Evolutionary conservation across 2,797 vertebrate species (phyloP).

Genomic region (Naso thynnoides): DNA sequence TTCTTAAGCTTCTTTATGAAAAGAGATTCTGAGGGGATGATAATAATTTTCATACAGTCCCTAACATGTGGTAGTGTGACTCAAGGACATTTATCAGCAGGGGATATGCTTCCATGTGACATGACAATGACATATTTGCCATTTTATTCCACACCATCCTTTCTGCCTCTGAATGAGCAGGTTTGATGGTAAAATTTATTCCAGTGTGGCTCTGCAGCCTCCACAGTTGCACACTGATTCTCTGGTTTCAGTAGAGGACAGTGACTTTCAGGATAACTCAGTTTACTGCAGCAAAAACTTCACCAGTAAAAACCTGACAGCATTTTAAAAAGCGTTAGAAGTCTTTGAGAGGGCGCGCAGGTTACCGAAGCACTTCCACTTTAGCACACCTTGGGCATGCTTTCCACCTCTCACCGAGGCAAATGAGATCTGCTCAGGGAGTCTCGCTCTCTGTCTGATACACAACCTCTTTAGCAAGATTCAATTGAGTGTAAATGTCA

Average conservation of each 20-base stretch:
- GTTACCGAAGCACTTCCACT: conserved; percentile 34
- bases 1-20: no score
- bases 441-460: conserved; percentile 41
- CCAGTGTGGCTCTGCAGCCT: conserved; percentile 14
- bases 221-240: conserved; percentile 1
- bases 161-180: conserved; percentile 7
- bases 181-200: conserved; percentile 23
- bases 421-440: conserved; percentile 62
- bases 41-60: not conserved
- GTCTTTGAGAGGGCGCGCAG: conserved; percentile 28
- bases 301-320: conserved; percentile 29
- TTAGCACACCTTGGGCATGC: conserved; percentile 48
- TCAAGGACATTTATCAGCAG: conserved; percentile 9
- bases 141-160: not conserved
- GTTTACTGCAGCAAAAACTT: not conserved
- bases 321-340: conserved; percentile 34
- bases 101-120: conserved; percentile 5
- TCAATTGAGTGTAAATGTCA: conserved; percentile 74
- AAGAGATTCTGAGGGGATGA: no score
- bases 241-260: conserved; percentile 16
- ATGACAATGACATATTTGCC: not conserved
- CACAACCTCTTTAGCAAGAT: conserved; percentile 50
- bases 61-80: not conserved
- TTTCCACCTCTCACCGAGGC: conserved; percentile 32
- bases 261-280: conserved; percentile 13